Conservation (phyloP, 2,113 vertebrate genomes). For the Platysternon megacephalum region DNA sequence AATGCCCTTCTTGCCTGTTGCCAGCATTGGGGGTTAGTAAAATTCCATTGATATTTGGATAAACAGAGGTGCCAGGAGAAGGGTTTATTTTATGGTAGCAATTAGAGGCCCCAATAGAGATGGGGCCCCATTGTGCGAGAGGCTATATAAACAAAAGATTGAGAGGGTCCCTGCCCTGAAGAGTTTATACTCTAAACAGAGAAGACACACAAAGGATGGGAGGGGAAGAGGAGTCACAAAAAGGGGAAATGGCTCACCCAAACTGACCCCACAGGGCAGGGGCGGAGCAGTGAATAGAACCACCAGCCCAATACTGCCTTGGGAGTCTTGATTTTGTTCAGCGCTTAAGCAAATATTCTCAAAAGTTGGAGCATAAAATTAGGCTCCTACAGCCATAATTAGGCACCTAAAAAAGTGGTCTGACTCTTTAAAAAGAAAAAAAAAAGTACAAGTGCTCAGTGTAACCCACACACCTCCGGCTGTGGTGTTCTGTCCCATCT, state of each 20-base stretch:
- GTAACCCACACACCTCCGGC: too few species aligned
- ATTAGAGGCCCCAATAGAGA: not conserved
- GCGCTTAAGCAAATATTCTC: not conserved
- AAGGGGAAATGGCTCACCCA: not conserved
- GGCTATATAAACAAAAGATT: not conserved
- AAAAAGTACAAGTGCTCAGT: not conserved
- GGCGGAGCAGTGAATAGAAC: not conserved
- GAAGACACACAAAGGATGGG: not conserved
- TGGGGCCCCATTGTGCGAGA: not conserved
- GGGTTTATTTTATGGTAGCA: not conserved
- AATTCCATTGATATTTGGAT: not conserved
- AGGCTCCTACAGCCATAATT: not conserved
- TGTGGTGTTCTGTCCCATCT: too few species aligned
- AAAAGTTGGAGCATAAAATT: not conserved
- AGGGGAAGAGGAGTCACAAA: not conserved
- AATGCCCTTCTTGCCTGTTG: not conserved
- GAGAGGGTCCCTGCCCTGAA: not conserved
- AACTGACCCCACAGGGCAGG: not conserved
- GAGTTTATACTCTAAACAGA: not conserved
- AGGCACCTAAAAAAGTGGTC: not conserved
- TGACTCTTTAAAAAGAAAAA: not conserved
- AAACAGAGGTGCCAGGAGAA: not conserved
- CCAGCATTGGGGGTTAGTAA: not conserved
- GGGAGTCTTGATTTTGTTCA: not conserved
- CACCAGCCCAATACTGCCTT: not conserved